Evolutionary conservation across 2,113 vertebrate genomes (phyloP).

Genomic region (Phylloscopus trochilus): DNA sequence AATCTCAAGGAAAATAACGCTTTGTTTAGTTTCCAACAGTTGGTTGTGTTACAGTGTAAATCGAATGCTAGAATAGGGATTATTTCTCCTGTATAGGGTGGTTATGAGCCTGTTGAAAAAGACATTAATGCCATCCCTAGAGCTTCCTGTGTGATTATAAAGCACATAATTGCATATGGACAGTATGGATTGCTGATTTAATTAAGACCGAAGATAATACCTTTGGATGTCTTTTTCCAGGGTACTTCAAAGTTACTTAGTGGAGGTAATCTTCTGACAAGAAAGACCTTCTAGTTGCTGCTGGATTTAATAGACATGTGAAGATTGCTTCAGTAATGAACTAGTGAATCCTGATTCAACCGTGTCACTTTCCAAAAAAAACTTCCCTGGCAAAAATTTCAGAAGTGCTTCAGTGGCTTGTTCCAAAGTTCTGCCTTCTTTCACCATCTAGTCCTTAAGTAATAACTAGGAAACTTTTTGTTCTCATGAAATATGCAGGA

Average conservation of each 20-base stretch:
- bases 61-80: background rate
- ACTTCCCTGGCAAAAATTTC: background rate
- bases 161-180: background rate
- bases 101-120: background rate
- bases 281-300: background rate
- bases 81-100: background rate
- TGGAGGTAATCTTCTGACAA: background rate
- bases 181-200: background rate
- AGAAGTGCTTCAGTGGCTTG: background rate
- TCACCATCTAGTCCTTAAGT: background rate
- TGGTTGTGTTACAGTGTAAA: background rate
- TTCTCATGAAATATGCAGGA: background rate
- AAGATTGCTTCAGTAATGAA: background rate
- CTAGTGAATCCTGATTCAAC: background rate
- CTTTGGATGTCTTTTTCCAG: background rate
- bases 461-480: background rate
- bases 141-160: background rate
- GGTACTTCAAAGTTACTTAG: background rate
- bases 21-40: background rate
- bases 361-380: background rate
- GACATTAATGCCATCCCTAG: background rate
- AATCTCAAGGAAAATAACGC: background rate
- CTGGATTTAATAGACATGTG: background rate
- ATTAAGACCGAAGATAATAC: background rate
- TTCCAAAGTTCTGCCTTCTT: background rate